Base-by-base conservation (phyloP, 2,113 vertebrate species). In the Hippocampus guttulatus region DNA sequence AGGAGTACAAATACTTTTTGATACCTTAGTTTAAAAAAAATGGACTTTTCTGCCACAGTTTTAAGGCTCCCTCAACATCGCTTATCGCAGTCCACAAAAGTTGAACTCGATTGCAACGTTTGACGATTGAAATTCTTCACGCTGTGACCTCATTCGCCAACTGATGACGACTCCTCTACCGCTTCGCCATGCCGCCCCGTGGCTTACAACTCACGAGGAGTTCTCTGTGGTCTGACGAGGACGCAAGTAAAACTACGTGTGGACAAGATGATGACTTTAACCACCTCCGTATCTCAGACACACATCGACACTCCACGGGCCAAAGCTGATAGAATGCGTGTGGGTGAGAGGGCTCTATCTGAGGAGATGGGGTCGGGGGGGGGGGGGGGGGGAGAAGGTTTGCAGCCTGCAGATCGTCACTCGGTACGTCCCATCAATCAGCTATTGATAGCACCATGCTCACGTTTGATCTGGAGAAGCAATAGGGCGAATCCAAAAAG, bases 221-320 rank as follows among this genome's bases (percentile, higher is more conserved):
- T 41, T 41, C 3, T 43, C 38, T 12, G 21, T 12, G 62, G 62
- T 64, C 21, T 6, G n/a, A 12, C 43, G 23, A 18, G 58, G 6
- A 16, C 57, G 1, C 15, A 33, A 61, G 58, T 20, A 8, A 23
- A 27, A 65, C 15, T 7, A 25, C n/a, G 43, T 18, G 64, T 45
- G 25, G 64, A 65, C 71, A 25, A 40, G 61, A 51, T 80, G 77
- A 86, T 74, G 80, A 77, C 71, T 78, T 75, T 11, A 62, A 75
- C 77, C 79, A 58, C 45, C 71, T 75, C 43, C 5, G 7, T n/a
- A 51, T 74, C 73, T 80, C 67, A 1, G 75, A 55, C 62, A 75
- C 81, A 81, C 80, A 64, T 85, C 85, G 83, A 77, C 87, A 84
- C 87, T 80, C 73, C 58, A 18, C 68, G 0, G 75, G 55, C 52